Percentiles rank a stretch among this genome's conserved stretches.
phyloP scores from a whole-genome alignment of 2,113 vertebrate genomes.

The Maylandia zebra region DNA sequence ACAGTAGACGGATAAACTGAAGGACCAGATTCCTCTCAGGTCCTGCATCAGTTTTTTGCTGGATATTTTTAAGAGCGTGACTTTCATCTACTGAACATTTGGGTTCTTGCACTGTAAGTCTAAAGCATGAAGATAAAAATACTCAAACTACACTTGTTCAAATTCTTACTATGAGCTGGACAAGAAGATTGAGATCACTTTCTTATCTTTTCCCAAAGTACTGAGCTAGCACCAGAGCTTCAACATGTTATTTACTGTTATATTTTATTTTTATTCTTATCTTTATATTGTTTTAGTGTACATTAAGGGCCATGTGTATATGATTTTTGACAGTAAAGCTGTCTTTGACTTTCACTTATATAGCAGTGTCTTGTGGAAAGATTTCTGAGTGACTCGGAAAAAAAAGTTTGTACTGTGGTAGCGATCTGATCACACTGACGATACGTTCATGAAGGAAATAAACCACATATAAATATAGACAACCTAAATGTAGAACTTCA shows the following conservation, averaged over 20 bases:
- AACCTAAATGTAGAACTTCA: background rate
- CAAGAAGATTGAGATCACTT: background rate
- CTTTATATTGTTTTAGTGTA: background rate
- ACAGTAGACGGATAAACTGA: background rate
- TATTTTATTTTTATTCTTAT: background rate
- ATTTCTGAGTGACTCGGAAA: background rate
- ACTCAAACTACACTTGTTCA: background rate
- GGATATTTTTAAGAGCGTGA: background rate
- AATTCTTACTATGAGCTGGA: background rate
- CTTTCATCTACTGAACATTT: background rate
- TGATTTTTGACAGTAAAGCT: background rate
- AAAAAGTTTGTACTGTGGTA: background rate
- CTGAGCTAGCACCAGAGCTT: background rate
- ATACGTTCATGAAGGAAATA: background rate
- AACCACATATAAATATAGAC: background rate
- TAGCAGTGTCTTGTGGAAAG: background rate
- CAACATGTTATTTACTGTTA: background rate
- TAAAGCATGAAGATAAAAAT: background rate
- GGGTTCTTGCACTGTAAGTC: background rate
- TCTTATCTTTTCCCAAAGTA: background rate
- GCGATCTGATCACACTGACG: background rate
- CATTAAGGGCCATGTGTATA: background rate
- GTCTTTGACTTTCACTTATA: background rate
- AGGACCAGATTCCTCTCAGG: background rate
- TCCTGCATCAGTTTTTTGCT: background rate